phyloP scores from a whole-genome alignment of 2,888 invertebrate species.

The Tanytarsus gracilentus region DNA sequence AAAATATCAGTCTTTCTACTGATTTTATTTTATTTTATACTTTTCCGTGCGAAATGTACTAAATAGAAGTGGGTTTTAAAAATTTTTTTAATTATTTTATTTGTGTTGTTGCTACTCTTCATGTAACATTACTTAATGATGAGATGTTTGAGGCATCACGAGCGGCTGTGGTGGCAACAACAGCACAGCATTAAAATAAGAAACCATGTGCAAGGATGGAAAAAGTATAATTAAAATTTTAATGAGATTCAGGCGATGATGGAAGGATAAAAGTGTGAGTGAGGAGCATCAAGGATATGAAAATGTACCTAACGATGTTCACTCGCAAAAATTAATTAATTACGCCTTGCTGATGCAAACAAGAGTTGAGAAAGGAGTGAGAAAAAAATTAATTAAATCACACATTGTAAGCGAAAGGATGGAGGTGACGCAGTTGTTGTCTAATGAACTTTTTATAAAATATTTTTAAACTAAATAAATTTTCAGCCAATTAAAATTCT shows the following conservation, averaged over 20 bases:
- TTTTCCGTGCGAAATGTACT: too few relatives aligned
- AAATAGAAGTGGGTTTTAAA: too few relatives aligned
- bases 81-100: slow-evolving; percentile 1
- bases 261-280: too few relatives aligned
- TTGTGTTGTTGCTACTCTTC: neutral
- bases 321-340: slow-evolving; percentile 27
- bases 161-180: neutral
- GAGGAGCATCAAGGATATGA: slow-evolving; percentile 8
- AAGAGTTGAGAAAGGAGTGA: neutral
- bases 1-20: too few relatives aligned
- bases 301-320: slow-evolving; percentile 26
- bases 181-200: slow-evolving; percentile 18
- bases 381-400: neutral
- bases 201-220: slow-evolving; percentile 20
- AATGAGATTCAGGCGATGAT: slow-evolving; percentile 26
- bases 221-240: slow-evolving; percentile 29
- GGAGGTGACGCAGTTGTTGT: too few relatives aligned
- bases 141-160: neutral
- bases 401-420: too few relatives aligned
- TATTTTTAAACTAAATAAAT: too few relatives aligned
- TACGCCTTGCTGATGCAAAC: slow-evolving; percentile 18
- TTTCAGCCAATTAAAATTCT: too few relatives aligned
- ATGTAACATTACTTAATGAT: slow-evolving; percentile 6
- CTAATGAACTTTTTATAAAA: too few relatives aligned
- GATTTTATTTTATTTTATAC: too few relatives aligned